Percentiles rank a stretch among this genome's conserved stretches.
phyloP scores from a whole-genome alignment of 2,797 vertebrate species.

The Natrix natrix region DNA sequence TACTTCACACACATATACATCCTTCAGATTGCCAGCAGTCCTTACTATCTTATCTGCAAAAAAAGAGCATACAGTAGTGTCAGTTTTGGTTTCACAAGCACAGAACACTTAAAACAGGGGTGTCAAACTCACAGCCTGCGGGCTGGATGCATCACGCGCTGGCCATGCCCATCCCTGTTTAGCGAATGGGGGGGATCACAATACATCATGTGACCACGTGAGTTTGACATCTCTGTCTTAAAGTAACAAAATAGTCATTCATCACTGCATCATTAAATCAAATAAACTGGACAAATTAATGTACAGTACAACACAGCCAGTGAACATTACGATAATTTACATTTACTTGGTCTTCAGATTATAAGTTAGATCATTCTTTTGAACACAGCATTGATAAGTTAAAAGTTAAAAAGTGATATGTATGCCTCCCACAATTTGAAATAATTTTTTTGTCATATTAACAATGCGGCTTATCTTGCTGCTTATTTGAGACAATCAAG shows the following conservation, averaged over 20 bases:
- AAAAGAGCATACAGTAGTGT: constrained; percentile 39
- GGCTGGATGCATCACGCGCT: too few relatives aligned
- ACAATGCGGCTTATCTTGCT: background rate
- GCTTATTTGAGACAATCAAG: background rate
- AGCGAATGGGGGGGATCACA: too few relatives aligned
- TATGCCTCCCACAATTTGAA: background rate
- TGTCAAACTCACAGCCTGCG: too few relatives aligned
- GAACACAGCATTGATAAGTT: background rate
- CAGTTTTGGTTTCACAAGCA: constrained; percentile 36
- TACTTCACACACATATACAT: constrained; percentile 89
- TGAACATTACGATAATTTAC: background rate
- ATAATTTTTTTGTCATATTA: background rate
- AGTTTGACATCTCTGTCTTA: background rate
- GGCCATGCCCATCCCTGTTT: too few relatives aligned
- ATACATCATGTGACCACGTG: too few relatives aligned
- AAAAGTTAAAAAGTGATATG: background rate
- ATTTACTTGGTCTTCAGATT: background rate
- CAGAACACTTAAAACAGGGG: constrained; percentile 11
- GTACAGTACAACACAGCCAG: background rate
- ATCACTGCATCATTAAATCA: constrained; percentile 36
- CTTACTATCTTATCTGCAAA: constrained; percentile 91
- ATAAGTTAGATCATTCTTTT: background rate
- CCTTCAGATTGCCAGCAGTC: constrained; percentile 82
- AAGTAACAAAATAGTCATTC: constrained; percentile 37
- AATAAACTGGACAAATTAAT: background rate